phyloP scores from a whole-genome alignment of 2,113 vertebrate genomes.

The Salvelinus fontinalis region DNA sequence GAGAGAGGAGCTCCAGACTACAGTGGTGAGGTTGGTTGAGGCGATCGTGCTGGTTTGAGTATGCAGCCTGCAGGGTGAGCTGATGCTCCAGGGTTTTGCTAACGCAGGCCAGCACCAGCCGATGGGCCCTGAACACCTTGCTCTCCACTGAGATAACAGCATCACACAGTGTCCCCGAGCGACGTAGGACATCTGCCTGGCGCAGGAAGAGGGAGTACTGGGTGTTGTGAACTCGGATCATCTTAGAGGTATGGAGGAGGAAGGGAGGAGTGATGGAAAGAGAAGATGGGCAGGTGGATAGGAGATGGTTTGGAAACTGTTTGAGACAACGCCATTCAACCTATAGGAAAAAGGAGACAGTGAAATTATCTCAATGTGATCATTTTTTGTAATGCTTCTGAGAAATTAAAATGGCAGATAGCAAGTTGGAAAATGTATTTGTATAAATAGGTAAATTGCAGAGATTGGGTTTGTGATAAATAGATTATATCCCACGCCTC shows the following conservation, averaged over 20 bases:
- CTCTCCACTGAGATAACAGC: slow-evolving; percentile 72
- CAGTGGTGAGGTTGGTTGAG: slow-evolving; percentile 50
- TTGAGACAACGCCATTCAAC: too few species aligned
- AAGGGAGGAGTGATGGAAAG: not conserved
- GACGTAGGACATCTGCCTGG: slow-evolving; percentile 74
- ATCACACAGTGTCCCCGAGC: slow-evolving; percentile 76
- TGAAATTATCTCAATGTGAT: too few species aligned
- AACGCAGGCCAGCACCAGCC: slow-evolving; percentile 78
- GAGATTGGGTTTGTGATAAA: slow-evolving; percentile 8
- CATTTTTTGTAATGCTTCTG: too few species aligned
- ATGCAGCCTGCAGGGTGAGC: slow-evolving; percentile 34
- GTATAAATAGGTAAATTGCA: too few species aligned
- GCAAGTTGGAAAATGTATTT: slow-evolving; percentile 28
- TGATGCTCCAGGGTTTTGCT: slow-evolving; percentile 72
- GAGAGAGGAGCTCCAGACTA: slow-evolving; percentile 67
- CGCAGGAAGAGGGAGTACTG: slow-evolving; percentile 75
- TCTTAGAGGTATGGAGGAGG: slow-evolving; percentile 42
- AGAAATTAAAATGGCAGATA: not conserved
- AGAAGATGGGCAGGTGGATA: not conserved
- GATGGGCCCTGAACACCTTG: slow-evolving; percentile 78
- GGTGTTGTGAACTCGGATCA: slow-evolving; percentile 72
- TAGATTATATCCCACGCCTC: slow-evolving; percentile 15
- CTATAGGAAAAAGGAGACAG: too few species aligned
- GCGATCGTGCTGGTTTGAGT: not conserved
- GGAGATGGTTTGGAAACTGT: not conserved